phyloP scores from a whole-genome alignment of 2,113 vertebrate genomes.

The Pterocles orientalis region DNA sequence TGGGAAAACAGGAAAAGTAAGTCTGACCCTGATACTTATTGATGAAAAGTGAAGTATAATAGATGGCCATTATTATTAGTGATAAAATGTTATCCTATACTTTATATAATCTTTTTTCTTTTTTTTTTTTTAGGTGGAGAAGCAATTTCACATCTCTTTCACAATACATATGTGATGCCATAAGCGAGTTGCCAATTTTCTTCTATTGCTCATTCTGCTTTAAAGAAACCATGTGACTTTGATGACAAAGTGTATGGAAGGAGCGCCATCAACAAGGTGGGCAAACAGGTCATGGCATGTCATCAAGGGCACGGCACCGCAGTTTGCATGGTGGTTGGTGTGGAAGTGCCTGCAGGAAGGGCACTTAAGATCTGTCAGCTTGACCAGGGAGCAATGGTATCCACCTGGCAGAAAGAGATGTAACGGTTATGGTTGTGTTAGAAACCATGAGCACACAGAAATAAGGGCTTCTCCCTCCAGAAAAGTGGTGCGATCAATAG shows the following conservation, averaged over 20 bases:
- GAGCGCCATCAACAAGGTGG: no score
- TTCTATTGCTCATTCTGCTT: not conserved
- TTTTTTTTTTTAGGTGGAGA: not conserved
- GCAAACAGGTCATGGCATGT: no score
- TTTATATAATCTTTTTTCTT: not conserved
- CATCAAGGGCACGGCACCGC: no score
- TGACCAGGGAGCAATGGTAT: no score
- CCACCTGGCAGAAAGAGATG: no score
- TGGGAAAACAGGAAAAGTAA: constrained; percentile 4
- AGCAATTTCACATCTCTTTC: not conserved
- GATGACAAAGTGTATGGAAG: not conserved
- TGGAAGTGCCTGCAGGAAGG: no score
- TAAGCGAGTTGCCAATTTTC: not conserved
- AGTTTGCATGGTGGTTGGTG: no score
- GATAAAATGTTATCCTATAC: not conserved
- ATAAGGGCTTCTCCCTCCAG: no score
- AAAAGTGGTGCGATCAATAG: no score
- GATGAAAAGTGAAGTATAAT: not conserved
- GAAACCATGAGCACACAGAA: no score
- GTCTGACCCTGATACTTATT: not conserved
- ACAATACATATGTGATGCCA: not conserved
- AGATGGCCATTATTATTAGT: not conserved
- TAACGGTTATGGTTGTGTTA: no score
- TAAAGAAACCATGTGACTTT: not conserved
- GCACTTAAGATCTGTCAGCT: no score